Conservation (phyloP, 2,888 invertebrate species). For the Leistus spinibarbis region DNA sequence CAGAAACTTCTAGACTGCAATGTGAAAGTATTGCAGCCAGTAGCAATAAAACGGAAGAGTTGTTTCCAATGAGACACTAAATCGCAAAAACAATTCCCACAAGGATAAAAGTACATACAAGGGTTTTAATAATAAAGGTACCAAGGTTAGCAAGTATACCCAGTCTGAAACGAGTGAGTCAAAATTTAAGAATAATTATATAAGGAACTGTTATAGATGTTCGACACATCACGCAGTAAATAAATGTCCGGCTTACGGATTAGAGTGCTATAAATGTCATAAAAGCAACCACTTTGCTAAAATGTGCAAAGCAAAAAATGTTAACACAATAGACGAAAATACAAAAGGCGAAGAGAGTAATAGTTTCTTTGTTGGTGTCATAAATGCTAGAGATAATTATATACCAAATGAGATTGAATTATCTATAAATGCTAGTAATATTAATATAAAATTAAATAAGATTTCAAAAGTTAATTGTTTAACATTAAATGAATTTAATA, state of each 20-base stretch:
- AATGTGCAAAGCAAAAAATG: conserved; percentile 4
- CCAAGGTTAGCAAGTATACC: too few species aligned
- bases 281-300: conserved; percentile 11
- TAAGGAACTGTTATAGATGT: conserved; percentile 1
- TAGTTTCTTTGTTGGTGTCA: not conserved
- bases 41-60: conserved; percentile 3
- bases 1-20: conserved; percentile 32
- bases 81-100: not conserved
- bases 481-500: too few species aligned
- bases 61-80: not conserved
- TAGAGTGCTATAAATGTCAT: conserved; percentile 1
- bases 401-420: too few species aligned
- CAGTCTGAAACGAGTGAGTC: not conserved
- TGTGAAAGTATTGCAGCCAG: conserved; percentile 14
- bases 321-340: not conserved
- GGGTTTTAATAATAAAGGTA: not conserved
- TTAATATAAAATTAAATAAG: too few species aligned
- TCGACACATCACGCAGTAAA: not conserved
- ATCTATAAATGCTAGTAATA: too few species aligned
- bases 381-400: conserved; percentile 4
- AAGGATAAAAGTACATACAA: conserved; percentile 3
- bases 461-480: too few species aligned
- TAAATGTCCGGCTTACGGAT: conserved; percentile 3
- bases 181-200: not conserved
- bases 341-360: not conserved